Evolutionary conservation across 2,113 vertebrate genomes (phyloP).

Genomic region (Etia nguti): DNA sequence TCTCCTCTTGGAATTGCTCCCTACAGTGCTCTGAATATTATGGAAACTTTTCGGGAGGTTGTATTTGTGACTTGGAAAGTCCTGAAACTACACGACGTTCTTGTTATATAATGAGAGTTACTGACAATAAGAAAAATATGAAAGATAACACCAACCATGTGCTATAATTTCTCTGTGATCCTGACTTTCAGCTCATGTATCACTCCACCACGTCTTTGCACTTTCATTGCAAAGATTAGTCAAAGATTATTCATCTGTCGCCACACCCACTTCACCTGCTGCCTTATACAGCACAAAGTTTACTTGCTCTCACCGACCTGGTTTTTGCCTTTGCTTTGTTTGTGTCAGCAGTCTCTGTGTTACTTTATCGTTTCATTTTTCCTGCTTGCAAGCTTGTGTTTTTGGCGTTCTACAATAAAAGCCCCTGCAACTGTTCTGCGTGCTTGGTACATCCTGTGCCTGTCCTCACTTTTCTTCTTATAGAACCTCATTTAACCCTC

Average conservation of each 20-base stretch:
- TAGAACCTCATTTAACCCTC: neutral
- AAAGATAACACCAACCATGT: neutral
- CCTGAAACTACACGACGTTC: accelerated
- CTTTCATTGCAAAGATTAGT: too few relatives aligned
- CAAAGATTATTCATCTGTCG: accelerated
- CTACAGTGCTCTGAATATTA: neutral
- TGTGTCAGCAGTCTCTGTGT: neutral
- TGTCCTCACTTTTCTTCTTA: neutral
- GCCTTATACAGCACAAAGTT: accelerated
- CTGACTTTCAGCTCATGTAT: neutral
- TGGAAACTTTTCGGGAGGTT: neutral
- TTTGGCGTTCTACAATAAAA: neutral
- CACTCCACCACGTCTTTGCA: neutral
- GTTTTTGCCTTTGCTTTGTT: neutral
- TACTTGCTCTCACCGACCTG: neutral
- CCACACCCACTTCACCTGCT: neutral
- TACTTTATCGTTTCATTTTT: neutral
- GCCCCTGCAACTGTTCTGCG: neutral
- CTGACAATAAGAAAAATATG: neutral
- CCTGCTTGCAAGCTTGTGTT: neutral
- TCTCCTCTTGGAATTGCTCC: neutral
- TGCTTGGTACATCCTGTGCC: neutral
- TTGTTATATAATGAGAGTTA: neutral
- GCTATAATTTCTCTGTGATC: neutral
- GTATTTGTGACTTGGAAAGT: neutral